Base-by-base conservation (phyloP, 2,888 invertebrate species). In the Orthonevra nobilis region DNA sequence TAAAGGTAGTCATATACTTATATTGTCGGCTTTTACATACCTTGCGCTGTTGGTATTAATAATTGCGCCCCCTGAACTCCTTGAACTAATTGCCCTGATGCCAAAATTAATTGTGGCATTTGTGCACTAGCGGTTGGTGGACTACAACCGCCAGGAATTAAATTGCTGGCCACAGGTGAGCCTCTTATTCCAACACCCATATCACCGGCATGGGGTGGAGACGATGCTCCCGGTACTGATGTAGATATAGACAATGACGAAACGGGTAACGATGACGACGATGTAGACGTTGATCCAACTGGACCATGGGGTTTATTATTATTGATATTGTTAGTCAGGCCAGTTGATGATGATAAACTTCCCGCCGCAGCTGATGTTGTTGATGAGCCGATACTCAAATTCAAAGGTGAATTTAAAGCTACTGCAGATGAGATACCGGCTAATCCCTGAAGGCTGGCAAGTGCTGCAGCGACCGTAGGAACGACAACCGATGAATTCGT, bases 21-120 rank as follows among this genome's bases (percentile, higher is more conserved):
- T n/a, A 10, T 23, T 10, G 23, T 3, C 23, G 23, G 5, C 23
- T 20, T 32, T 28, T 26, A 5, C 23, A 83, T 90, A 96, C 97
- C 97, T 92, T 97, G 96, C 81, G 97, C 96, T 61, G 97, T 97
- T 54, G 97, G 97, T 90, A 98, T 97, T 84, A 97, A 93, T 68
- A 98, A 92, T 87, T 97, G 97, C 44, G 97, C 96, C 9, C 96
- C 96, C 89, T 97, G 97, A 84, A 97, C 96, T 83, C 96, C 96
- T 88, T 96, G 96, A 73, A 96, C 94, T 86, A 97, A 92, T 89
- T 97, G 96, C 60, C 97, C 96, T 70, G 96, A 96, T 75, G 96
- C 96, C 83, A 97, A 91, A 86, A 97, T 95, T 84, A 97, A 93
- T 90, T 97, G 97, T 74, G 97, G 97, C 94, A 97, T 95, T 85